These are phyloP conservation scores for Carollia perspicillata DNA, from an alignment of 2,113 vertebrate genomes.

Conservation along the genomic window DNA sequence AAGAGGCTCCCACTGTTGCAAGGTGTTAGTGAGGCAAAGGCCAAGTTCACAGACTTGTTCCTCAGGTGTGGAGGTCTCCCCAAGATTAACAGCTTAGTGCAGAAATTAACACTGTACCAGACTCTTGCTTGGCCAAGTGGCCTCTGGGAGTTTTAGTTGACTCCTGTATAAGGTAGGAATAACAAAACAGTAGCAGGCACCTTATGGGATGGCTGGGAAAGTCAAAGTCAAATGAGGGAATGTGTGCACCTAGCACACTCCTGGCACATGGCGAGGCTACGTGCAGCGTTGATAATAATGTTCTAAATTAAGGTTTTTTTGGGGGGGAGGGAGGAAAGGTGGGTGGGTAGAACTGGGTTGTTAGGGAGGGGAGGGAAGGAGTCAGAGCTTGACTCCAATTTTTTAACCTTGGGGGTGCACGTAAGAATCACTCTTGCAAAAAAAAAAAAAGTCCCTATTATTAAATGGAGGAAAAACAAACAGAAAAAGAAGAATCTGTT, in stretches of 20 bases:
- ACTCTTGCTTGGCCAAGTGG: not conserved
- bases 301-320: conserved; percentile 39
- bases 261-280: not conserved
- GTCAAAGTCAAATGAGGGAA: not conserved
- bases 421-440: not conserved
- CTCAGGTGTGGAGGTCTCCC: not conserved
- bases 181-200: too few relatives aligned
- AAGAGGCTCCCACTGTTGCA: not conserved
- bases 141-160: not conserved
- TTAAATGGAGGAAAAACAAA: not conserved
- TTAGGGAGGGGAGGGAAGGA: not conserved
- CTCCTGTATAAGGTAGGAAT: not conserved
- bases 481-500: too few relatives aligned
- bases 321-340: not conserved
- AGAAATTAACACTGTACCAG: rapidly evolving
- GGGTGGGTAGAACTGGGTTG: not conserved
- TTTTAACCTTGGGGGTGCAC: not conserved
- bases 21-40: not conserved
- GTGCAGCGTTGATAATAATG: not conserved
- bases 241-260: not conserved
- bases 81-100: rapidly evolving
- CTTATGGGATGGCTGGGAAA: rapidly evolving
- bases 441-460: not conserved
- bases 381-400: not conserved
- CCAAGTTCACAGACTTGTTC: not conserved